phyloP scores from a whole-genome alignment of 2,888 invertebrate species.

The Luperina nickerlii region DNA sequence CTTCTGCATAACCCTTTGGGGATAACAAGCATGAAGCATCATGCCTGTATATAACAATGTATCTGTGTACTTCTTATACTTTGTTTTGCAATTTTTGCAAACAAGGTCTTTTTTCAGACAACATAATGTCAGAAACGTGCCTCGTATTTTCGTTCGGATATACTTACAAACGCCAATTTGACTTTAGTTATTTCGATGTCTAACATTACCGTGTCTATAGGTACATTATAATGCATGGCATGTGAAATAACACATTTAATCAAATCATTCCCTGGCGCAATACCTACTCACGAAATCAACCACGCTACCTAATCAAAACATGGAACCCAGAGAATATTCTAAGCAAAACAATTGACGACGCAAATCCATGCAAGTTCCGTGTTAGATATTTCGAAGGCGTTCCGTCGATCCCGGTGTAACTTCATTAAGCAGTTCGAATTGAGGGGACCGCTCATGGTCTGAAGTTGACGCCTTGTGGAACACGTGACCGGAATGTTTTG shows the following conservation, averaged over 20 bases:
- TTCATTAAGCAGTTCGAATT: conserved; percentile 75
- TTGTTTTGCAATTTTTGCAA: background rate
- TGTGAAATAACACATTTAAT: background rate
- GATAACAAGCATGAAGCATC: background rate
- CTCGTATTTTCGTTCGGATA: background rate
- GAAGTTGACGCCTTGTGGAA: conserved; percentile 72
- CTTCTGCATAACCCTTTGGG: background rate
- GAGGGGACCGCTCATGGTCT: conserved; percentile 68
- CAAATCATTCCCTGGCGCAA: background rate
- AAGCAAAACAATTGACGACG: conserved; percentile 44
- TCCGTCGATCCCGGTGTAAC: conserved; percentile 69
- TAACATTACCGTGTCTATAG: background rate
- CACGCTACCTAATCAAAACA: background rate
- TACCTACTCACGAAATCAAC: background rate
- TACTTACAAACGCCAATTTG: background rate
- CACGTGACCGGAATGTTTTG: conserved; percentile 75
- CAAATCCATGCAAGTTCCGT: conserved; percentile 48
- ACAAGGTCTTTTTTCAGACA: background rate
- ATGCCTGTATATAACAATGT: background rate
- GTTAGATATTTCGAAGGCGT: conserved; percentile 61
- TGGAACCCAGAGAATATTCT: conserved; percentile 23
- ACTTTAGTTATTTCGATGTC: background rate
- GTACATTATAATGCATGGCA: background rate
- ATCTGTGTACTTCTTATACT: background rate
- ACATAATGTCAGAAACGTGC: background rate